Base-by-base conservation (phyloP, 2,113 vertebrate species). In the Lampris megalopsis region DNA sequence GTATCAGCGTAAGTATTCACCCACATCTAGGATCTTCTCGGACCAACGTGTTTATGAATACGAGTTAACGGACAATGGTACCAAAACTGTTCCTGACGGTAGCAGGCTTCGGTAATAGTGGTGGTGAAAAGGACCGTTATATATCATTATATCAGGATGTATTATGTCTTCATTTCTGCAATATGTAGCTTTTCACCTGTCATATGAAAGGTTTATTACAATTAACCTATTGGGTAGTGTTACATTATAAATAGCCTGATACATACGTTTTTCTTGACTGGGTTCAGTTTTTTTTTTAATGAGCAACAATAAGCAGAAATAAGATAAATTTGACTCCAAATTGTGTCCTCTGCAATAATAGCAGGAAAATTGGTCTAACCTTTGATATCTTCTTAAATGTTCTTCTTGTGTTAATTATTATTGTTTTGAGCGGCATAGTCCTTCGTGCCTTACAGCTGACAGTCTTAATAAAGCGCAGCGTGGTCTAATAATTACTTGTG, bases 401-500 rank as follows among this genome's bases (percentile, higher is more conserved):
- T 78, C 45, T 49, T 67, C 83, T 84, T 43, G 9, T 67, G 47
- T 3, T 88, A 82, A 86, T 83, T 80, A 84, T 71, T 67, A 58
- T 63, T 60, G 50, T 56, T 69, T 35, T 3, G 38, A 61, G 71
- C 60, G 53, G 1, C 58, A 24, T 49, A 43, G 79, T 80, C 81
- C 68, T 80, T 52, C 82, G 78, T 93, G 90, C 81, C 76, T 71
- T 36, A 60, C 62, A 8, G 48, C 71, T 82, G 89, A 89, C 81
- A 84, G 71, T 56, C 59, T 70, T 75, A 80, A 93, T 93, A 68
- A 92, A 84, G 75, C 61, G 57, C 49, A 77, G 61, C 42, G 75
- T 68, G 66, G 58, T 63, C 83, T 71, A 87, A 92, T 90, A 89
- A 90, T 93, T 81, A 83, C 72, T 66, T 60, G 36, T 76, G 59